Base-by-base conservation (phyloP, 2,797 vertebrate species). In the Denticeps clupeoides region DNA sequence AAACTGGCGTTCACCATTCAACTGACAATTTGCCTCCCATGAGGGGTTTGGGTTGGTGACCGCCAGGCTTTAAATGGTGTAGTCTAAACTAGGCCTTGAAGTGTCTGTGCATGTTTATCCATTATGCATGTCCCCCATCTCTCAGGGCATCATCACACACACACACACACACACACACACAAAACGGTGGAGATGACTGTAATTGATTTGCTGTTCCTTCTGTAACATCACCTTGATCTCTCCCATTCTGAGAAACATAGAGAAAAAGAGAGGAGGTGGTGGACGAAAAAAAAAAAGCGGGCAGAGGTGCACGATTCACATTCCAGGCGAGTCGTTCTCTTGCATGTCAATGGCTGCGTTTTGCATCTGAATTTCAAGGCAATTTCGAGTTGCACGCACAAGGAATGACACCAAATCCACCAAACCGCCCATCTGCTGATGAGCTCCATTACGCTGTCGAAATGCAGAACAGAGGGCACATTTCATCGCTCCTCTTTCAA, bases 301-400 rank as follows among this genome's bases (percentile, higher is more conserved):
- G 32, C 43, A 46, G 29, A 58, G 52, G 52, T 43, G 50, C 45
- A 53, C 49, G 44, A 41, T 33, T 47, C 52, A 45, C 26, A 35
- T 55, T 56, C 49, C 45, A 37, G 38, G 28, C 49, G 13, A 15
- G 27, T 10, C 3, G 8, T 15, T 4, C 7, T 32, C 41, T 31
- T 56, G 37, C 21, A 7, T 25, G 23, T 47, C 49, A 49, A 45
- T 19, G 41, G 28, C 41, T 51, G 15, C 47, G 41, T 49, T n/a
- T 58, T 55, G 57, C 53, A 48, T 60, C 46, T 56, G 54, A 60
- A 59, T 48, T 47, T 59, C 56, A 56, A 50, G 56, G 61, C 57
- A 56, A 63, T 63, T 59, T 56, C 53, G 56, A 53, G 38, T 63
- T 24, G 40, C 35, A 24, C 24, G 5, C 24, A 18, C 18, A 3